Evolutionary conservation across 2,888 invertebrate species (phyloP).

Genomic region (Ochropacha duplaris): DNA sequence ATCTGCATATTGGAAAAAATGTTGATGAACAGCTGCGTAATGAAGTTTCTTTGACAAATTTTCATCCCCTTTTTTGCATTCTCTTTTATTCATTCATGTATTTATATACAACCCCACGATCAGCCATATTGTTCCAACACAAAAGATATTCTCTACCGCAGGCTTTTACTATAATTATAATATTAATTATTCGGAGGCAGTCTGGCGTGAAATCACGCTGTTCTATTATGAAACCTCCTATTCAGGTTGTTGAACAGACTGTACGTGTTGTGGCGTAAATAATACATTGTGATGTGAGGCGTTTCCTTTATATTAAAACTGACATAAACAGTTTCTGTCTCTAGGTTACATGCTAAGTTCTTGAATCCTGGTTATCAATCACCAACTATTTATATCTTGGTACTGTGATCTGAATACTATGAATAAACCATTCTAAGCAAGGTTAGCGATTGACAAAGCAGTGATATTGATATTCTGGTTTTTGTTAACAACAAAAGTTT

Average conservation of each 20-base stretch:
- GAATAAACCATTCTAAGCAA: not conserved
- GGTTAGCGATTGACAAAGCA: not conserved
- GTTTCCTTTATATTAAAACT: not conserved
- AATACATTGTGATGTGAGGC: slow-evolving; percentile 7
- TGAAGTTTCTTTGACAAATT: too few relatives aligned
- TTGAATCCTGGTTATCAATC: not conserved
- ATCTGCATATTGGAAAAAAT: too few relatives aligned
- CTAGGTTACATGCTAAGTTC: not conserved
- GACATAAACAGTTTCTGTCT: not conserved
- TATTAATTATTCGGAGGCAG: slow-evolving; percentile 57
- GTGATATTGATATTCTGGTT: too few relatives aligned
- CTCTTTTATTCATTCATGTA: not conserved
- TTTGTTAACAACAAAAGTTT: too few relatives aligned
- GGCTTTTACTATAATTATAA: slow-evolving; percentile 52
- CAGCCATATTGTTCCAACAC: slow-evolving; percentile 20
- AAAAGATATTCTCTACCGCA: slow-evolving; percentile 8
- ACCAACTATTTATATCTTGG: not conserved
- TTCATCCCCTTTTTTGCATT: not conserved
- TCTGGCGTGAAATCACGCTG: slow-evolving; percentile 52
- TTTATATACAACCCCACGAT: slow-evolving; percentile 10
- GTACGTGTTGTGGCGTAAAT: slow-evolving; percentile 24
- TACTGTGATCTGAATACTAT: not conserved
- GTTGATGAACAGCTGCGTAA: too few relatives aligned
- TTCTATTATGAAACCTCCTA: slow-evolving; percentile 31
- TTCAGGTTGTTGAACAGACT: slow-evolving; percentile 20